Evolutionary conservation across 2,888 invertebrate genomes (phyloP), one percentile per base, ranked within the genome.

Genomic region (Pollenia amentaria): DNA sequence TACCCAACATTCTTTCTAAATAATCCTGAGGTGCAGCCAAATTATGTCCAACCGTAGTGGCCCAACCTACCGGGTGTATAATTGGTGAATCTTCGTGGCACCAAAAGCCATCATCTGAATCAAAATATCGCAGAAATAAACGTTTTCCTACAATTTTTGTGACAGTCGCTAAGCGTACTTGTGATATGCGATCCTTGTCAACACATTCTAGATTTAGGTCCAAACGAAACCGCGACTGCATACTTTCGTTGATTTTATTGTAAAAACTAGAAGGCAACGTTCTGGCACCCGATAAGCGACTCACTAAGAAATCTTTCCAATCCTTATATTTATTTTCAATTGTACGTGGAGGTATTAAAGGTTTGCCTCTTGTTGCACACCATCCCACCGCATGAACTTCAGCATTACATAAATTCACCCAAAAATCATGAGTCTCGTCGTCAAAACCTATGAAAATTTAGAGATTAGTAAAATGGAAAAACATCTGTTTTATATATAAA

Each of bases 321-420:
- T 99, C 99, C 88, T 95, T 95, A 93, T 98, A 98, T 94, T 98
- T 98, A 91, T 97, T 96, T 92, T 98, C 97, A 91, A 99, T 98
- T 80, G 96, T 97, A 92, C 96, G 96, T 12, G 99, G 99, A 18
- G 99, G 99, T 92, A 99, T 98, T 10, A 99, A 94, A 2, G 98
- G 98, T 92, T 98, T 98, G 44, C 98, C 98, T 85, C 98, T 95
- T 0, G 98, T 97, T 4, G 99, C 99, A 94, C 99, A 99, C 99
- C 99, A 99, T 8, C 99, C 99, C 6, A 99, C 98, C 16, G 98
- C 98, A 94, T 99, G 98, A n/a, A 99, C 97, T 91, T 97, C 97
- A 21, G 97, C 96, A 85, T 97, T 97, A 93, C 98, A 98, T 70
- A 99, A 94, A 90, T 98, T 98, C 7, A 99, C 97, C 99, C 99